Evolutionary conservation across 2,113 vertebrate species (phyloP), one percentile per base, ranked within the genome.

Genomic region (Ariopsis seemanni): DNA sequence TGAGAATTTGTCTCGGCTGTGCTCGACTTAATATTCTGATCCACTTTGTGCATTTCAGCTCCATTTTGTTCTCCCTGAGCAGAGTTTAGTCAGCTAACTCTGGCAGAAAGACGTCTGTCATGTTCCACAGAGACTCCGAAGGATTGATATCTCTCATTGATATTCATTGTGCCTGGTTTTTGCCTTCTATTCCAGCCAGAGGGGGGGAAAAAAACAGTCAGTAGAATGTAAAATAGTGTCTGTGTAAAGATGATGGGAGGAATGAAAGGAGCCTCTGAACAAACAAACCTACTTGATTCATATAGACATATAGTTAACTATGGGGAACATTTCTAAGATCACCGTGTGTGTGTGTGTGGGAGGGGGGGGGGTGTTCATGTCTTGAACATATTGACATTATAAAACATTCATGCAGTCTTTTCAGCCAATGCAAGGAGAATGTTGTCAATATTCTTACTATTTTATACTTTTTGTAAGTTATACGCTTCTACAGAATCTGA

Each of bases 111-210:
- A 80, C 82, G 85, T 90, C 88, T 86, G 88, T 90, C 86, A 87
- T 86, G 88, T 90, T 89, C 82, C 88, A 62, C 79, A 82, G 89
- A 84, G 86, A 58, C 83, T 85, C 85, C 58, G 58, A 84, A 88
- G 89, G 85, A 89, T 88, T 87, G 88, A 89, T 89, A 85, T 83
- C 60, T 62, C 91, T 90, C 84, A 89, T 89, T 89, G 82, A 88
- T 88, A 91, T 91, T 90, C 90, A 90, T 81, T 84, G 52, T 60
- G 65, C 74, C 85, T 62, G 8, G 48, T 86, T 86, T 42, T 88
- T 81, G 71, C 77, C 82, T 88, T 84, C 88, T 86, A 71, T 74
- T 71, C 75, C 75, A 85, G 80, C 89, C 60, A 82, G 69, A 87
- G 67, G 18, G 87, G 67, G 18, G 88, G 90, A 91, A 87, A 84